Evolutionary conservation across 2,888 invertebrate species (phyloP).

Genomic region (Rhopalosiphum nymphaeae): DNA sequence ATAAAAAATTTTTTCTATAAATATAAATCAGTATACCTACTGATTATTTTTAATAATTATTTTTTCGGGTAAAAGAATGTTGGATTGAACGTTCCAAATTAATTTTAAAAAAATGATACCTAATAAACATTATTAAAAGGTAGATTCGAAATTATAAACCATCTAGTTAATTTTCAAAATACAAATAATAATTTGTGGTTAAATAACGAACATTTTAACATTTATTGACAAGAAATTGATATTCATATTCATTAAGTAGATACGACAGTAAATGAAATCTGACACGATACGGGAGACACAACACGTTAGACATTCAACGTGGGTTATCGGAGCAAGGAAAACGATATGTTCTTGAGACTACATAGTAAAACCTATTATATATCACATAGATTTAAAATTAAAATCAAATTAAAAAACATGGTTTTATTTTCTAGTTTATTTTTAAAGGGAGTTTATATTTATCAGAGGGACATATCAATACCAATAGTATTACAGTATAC

Average conservation of each 20-base stretch:
- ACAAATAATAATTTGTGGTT: conserved; percentile 8
- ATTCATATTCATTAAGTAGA: conserved; percentile 1
- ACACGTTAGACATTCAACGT: conserved; percentile 13
- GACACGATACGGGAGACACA: conserved; percentile 5
- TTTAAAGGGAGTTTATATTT: background rate
- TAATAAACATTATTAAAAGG: background rate
- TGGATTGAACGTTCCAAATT: background rate
- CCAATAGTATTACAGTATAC: background rate
- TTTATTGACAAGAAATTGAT: conserved; percentile 35
- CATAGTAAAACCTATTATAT: background rate
- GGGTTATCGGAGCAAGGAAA: conserved; percentile 42
- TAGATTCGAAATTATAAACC: background rate
- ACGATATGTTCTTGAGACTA: conserved; percentile 27
- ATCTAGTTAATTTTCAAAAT: background rate
- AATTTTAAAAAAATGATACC: background rate
- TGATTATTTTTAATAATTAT: background rate
- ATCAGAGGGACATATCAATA: background rate
- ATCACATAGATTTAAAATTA: background rate
- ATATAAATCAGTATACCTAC: background rate
- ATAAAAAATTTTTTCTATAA: background rate
- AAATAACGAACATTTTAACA: conserved; percentile 20
- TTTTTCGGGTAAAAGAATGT: background rate
- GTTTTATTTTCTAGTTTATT: background rate
- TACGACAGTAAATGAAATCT: conserved; percentile 23
- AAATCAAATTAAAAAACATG: conserved; percentile 2